These are phyloP conservation scores for Choristoneura rosaceana DNA, from an alignment of 2,888 invertebrate genomes.

Conservation along the genomic window DNA sequence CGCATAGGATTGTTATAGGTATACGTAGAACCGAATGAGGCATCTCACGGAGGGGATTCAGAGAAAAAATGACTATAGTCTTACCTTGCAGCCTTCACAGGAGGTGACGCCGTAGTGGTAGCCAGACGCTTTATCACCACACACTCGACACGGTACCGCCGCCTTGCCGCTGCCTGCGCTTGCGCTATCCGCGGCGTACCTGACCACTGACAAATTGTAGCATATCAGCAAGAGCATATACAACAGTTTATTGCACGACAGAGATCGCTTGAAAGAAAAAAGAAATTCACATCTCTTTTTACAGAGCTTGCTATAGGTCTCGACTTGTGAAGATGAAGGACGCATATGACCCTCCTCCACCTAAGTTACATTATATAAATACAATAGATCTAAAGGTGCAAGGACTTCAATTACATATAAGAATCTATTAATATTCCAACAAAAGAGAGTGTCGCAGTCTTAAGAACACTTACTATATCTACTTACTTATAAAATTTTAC, in stretches of 20 bases:
- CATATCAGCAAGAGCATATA: neutral
- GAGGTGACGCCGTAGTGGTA: constrained; percentile 99
- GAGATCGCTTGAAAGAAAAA: neutral
- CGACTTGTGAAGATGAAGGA: neutral
- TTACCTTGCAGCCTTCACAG: constrained; percentile 99
- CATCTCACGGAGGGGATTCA: neutral
- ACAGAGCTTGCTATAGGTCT: neutral
- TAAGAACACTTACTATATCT: neutral
- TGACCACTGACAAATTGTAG: constrained; percentile 54
- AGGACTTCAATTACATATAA: neutral
- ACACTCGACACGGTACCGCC: constrained; percentile 97
- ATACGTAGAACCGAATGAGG: neutral
- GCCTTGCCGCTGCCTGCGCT: constrained; percentile 92
- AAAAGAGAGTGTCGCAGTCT: constrained; percentile 8
- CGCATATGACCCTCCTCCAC: neutral
- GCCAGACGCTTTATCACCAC: constrained; percentile 97
- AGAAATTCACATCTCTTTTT: neutral
- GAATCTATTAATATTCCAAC: constrained; percentile 16
- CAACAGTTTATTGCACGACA: neutral
- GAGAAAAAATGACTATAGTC: neutral
- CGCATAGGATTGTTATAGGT: too few species aligned
- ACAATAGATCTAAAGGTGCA: neutral
- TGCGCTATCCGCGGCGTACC: constrained; percentile 91
- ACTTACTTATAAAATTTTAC: neutral
- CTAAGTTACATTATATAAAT: neutral